Evolutionary conservation across 2,113 vertebrate species (phyloP), one percentile per base, ranked within the genome.

Genomic region (Arenaria interpres): DNA sequence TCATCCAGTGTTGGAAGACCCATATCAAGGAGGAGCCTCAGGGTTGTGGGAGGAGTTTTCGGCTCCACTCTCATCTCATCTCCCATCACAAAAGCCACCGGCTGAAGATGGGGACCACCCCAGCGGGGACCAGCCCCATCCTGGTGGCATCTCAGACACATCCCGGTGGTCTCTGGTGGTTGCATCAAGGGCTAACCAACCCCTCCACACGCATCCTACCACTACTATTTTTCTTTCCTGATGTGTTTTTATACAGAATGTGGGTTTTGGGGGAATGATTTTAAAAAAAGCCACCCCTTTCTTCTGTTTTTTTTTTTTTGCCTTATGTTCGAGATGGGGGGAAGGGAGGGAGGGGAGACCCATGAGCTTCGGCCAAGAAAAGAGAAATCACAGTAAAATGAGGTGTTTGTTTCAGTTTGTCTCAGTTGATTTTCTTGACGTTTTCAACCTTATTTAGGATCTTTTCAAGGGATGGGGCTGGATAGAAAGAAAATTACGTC

Each of bases 31-130:
- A 60, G 33, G 32, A 62, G 45, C 45, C 9, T 8, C 39, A 77
- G 57, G 74, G 45, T 62, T 32, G 35, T 1, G 4, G 19, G 41
- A 6, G 30, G 43, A 48, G n/a, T 14, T 62, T 76, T 46, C 1
- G 8, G 54, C 25, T 3, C 54, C 17, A 9, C 41, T 59, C 54
- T 7, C 3, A 9, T 45, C 54, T 24, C 10, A 1, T 27, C 25
- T 13, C 4, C 3, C 27, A 0, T 10, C 5, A 2, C 27, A 18
- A 60, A 27, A 48, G 25, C 8, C 45, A 20, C 27, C 12, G 2
- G 14, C 12, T 3, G 4, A 62, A 39, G n/a, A 11, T 3, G 27
- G 75, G 27, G n/a, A 50, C 28, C 9, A 7, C n/a, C 57, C 16
- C 57, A 37, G 8, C 2, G 0, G 45, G 45, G 27, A 50, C 15